Evolutionary conservation across 2,888 invertebrate genomes (phyloP).

Genomic region (Mesorhabditis belari): DNA sequence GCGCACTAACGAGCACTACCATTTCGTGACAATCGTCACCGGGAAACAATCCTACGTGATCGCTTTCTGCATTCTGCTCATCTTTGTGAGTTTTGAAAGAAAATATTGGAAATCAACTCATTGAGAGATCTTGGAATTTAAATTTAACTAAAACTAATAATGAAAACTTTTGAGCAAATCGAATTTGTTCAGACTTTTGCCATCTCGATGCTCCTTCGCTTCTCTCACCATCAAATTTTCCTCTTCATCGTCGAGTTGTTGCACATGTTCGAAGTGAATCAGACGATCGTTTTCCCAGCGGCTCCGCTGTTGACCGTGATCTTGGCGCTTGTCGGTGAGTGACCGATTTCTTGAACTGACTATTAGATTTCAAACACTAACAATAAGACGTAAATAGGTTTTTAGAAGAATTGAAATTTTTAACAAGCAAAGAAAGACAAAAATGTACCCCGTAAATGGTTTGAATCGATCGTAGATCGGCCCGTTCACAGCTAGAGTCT

Average conservation of each 20-base stretch:
- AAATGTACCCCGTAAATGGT: no score
- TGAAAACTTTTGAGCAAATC: no score
- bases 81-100: constrained; percentile 78
- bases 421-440: no score
- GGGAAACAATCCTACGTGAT: constrained; percentile 87
- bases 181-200: constrained; percentile 79
- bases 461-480: no score
- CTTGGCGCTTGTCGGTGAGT: constrained; percentile 87
- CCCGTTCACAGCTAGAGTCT: no score
- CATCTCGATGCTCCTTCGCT: constrained; percentile 91
- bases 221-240: constrained; percentile 99
- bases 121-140: neutral
- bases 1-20: constrained; percentile 93
- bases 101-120: neutral
- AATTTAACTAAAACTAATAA: no score
- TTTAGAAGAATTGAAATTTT: no score
- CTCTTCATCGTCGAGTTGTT: constrained; percentile 95
- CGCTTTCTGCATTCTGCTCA: constrained; percentile 91
- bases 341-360: neutral
- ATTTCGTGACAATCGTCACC: constrained; percentile 94
- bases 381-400: no score
- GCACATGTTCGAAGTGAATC: constrained; percentile 95
- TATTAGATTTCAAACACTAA: no score
- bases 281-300: constrained; percentile 74
- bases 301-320: constrained; percentile 94